Percentiles rank a stretch among this genome's conserved stretches.
phyloP scores from a whole-genome alignment of 2,113 vertebrate genomes.

The Regulus satrapa region DNA sequence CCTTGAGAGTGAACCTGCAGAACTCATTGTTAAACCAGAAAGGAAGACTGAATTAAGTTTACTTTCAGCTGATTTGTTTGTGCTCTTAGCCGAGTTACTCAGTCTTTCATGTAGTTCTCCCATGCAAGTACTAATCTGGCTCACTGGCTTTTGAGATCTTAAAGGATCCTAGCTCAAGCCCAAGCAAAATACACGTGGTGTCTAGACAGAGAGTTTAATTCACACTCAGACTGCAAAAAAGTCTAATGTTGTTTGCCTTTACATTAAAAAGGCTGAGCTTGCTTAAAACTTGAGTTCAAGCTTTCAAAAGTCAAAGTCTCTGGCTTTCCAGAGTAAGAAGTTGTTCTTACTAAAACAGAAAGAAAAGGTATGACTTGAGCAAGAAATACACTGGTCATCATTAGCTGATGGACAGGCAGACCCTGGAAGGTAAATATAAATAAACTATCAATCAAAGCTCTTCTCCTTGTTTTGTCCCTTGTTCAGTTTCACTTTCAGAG shows the following conservation, averaged over 20 bases:
- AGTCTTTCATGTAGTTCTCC: not conserved
- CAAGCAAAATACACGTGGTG: not conserved
- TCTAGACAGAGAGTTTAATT: conserved; percentile 34
- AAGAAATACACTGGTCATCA: not conserved
- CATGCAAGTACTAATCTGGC: conserved; percentile 2
- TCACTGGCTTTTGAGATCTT: not conserved
- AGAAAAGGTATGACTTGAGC: not conserved
- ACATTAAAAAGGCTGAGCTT: not conserved
- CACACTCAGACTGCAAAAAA: not conserved
- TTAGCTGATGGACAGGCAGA: not conserved
- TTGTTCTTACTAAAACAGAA: not conserved
- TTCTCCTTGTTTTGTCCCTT: not conserved
- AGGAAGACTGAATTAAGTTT: not conserved
- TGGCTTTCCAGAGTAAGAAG: not conserved
- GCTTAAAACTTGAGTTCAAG: not conserved
- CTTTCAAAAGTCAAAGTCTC: too few relatives aligned
- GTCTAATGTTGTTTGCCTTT: not conserved
- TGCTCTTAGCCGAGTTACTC: not conserved
- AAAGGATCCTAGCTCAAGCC: not conserved
- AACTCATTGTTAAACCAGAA: not conserved
- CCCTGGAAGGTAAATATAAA: not conserved
- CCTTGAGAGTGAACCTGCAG: not conserved
- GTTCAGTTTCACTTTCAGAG: not conserved
- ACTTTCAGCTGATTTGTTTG: conserved; percentile 44
- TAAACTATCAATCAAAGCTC: not conserved